phyloP scores from a whole-genome alignment of 2,797 vertebrate genomes.

The Malurus splendens region DNA sequence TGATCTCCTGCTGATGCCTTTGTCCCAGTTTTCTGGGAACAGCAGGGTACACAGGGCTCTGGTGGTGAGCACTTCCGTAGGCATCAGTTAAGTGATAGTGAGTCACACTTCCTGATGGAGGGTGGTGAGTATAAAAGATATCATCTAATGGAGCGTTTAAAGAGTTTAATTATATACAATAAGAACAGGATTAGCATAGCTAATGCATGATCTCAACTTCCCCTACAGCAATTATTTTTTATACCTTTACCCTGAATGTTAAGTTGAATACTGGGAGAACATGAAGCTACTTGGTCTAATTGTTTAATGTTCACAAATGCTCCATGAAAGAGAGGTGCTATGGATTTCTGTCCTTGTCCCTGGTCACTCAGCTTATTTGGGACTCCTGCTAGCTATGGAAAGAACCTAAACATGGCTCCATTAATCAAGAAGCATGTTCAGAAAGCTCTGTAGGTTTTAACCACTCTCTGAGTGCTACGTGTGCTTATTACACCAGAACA shows the following conservation, averaged over 20 bases:
- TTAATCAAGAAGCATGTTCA: background rate
- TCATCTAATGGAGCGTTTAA: slow-evolving; percentile 43
- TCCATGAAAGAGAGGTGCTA: background rate
- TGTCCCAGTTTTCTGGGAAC: slow-evolving; percentile 15
- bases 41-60: background rate
- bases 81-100: background rate
- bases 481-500: background rate
- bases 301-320: background rate
- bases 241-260: background rate
- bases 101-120: slow-evolving; percentile 8
- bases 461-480: background rate
- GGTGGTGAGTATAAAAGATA: slow-evolving; percentile 5
- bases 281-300: background rate
- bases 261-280: background rate
- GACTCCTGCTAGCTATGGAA: background rate
- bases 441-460: background rate
- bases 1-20: background rate
- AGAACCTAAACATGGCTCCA: background rate
- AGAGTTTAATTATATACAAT: slow-evolving; percentile 40
- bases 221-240: slow-evolving; percentile 14
- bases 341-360: background rate
- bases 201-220: slow-evolving; percentile 30
- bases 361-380: background rate
- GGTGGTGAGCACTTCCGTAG: background rate
- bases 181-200: slow-evolving; percentile 34